These are phyloP conservation scores for Ametastegia equiseti DNA, from an alignment of 2,888 invertebrate genomes.

Conservation along the genomic window DNA sequence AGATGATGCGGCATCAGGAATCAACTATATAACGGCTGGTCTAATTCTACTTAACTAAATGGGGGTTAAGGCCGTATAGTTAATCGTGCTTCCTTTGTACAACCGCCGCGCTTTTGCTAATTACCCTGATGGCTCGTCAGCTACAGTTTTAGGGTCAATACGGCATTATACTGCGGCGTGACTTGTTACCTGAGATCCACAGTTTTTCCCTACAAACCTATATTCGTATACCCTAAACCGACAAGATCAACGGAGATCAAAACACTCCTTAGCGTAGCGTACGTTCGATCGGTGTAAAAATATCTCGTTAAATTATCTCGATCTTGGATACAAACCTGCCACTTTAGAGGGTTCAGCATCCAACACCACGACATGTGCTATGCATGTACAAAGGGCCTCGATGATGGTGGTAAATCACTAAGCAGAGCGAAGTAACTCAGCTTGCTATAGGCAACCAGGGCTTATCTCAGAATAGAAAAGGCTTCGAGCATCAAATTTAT, in stretches of 20 bases:
- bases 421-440: slow-evolving; percentile 19
- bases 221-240: no score
- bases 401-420: slow-evolving; percentile 7
- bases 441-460: background rate
- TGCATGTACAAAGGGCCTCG: background rate
- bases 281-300: slow-evolving; percentile 21
- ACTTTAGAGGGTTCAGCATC: background rate
- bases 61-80: slow-evolving; percentile 47
- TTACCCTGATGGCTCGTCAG: slow-evolving; percentile 35
- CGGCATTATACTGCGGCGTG: slow-evolving; percentile 57
- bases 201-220: background rate
- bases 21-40: slow-evolving; percentile 37
- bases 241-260: background rate
- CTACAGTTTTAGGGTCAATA: slow-evolving; percentile 58
- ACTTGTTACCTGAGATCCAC: slow-evolving; percentile 25
- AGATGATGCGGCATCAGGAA: slow-evolving; percentile 20
- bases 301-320: background rate
- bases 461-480: slow-evolving; percentile 47
- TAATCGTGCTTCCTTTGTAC: slow-evolving; percentile 50
- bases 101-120: slow-evolving; percentile 42
- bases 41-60: slow-evolving; percentile 42
- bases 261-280: background rate
- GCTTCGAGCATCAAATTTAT: slow-evolving; percentile 44
- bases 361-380: background rate
- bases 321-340: background rate